These are phyloP conservation scores for Latrodectus geometricus DNA, from an alignment of 1,140 invertebrate genomes.

Conservation along the genomic window DNA sequence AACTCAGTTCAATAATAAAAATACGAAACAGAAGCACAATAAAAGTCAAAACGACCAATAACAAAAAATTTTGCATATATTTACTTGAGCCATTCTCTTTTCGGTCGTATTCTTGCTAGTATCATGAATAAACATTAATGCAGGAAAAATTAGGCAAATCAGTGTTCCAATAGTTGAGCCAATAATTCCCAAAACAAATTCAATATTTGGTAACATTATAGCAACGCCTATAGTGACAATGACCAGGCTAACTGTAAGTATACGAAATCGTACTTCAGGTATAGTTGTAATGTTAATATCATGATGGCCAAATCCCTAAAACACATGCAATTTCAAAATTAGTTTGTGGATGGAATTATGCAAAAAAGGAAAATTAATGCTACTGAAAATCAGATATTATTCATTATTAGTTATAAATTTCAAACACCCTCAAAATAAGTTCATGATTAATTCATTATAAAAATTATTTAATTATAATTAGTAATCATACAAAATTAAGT, in stretches of 20 bases:
- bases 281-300: slow-evolving; percentile 62
- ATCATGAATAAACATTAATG: slow-evolving; percentile 74
- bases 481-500: too few species aligned
- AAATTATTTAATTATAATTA: too few species aligned
- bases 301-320: slow-evolving; percentile 62
- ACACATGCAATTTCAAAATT: slow-evolving; percentile 4
- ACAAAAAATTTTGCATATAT: neutral
- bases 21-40: too few species aligned
- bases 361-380: neutral
- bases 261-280: slow-evolving; percentile 64
- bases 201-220: slow-evolving; percentile 86
- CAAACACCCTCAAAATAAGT: too few species aligned
- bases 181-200: slow-evolving; percentile 90
- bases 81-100: slow-evolving; percentile 70
- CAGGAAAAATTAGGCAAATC: slow-evolving; percentile 92
- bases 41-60: neutral
- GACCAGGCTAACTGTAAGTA: slow-evolving; percentile 64
- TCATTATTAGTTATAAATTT: too few species aligned
- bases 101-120: slow-evolving; percentile 70
- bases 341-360: neutral
- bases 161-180: slow-evolving; percentile 96
- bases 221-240: slow-evolving; percentile 64
- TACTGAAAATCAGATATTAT: too few species aligned
- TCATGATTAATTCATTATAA: too few species aligned
- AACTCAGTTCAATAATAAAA: too few species aligned